Evolutionary conservation across 1,140 invertebrate species (phyloP), one percentile per base, ranked within the genome.

Genomic region (Spodoptera litura): DNA sequence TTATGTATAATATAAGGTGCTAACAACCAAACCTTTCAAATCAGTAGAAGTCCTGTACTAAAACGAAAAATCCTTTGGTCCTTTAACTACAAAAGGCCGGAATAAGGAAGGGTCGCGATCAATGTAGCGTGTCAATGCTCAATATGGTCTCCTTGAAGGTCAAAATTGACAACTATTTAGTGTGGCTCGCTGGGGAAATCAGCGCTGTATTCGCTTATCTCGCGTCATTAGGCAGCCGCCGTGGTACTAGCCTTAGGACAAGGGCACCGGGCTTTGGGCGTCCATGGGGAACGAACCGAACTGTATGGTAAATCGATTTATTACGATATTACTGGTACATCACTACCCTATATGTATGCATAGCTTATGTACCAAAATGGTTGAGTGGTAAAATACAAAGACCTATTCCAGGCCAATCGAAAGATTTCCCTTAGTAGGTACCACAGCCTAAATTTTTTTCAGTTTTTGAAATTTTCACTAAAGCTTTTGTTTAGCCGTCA

Each of bases 171-270:
- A 83, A 86, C 85, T 83, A 88, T 90, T 85, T 88, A 91, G 83
- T 81, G 79, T 81, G 55, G 71, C 82, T 80, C 89, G 79, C 91
- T 15, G 79, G 91, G 91, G 91, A 93, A 93, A 93, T 93, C 90
- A 90, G 78, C 11, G 3, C 82, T 66, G 81, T 82, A 84, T 88
- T 89, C 85, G 85, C 88, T 93, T 91, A 91, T 89, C 89, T 89
- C 87, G 89, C 89, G 85, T 88, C 88, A 91, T 90, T 90, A 90
- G 84, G 87, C 83, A 77, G 59, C 75, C 81, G 82, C 80, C 76
- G 66, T 73, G 80, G 51, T 61, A 80, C 58, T 59, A 38, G 55
- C 70, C 59, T 44, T 81, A 88, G 87, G 86, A 87, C 89, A 87
- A 86, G 88, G 86, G 81, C 81, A 79, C 81, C n/a, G 72, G 70